Evolutionary conservation across 2,113 vertebrate genomes (phyloP), one percentile per base, ranked within the genome.

Genomic region (Puma concolor): DNA sequence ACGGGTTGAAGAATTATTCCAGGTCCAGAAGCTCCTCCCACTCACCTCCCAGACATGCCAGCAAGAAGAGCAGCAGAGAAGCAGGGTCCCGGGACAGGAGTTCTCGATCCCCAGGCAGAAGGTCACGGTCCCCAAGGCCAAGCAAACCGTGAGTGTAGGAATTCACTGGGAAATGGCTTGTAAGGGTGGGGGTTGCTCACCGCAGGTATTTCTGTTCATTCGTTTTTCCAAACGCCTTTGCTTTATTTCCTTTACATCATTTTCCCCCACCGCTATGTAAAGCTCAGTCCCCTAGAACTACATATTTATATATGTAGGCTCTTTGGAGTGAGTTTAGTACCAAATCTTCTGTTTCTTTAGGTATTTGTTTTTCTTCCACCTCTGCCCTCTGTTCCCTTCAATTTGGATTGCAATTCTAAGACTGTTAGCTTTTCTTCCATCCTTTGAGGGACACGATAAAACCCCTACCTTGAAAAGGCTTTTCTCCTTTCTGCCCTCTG

Each of bases 141-240:
- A 91, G 95, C 52, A 98, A 92, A 98, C 96, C 9, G 99, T 99
- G 98, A 99, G 98, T 98, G 25, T 64, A 64, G 33, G 41, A 19
- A 19, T 29, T 29, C 27, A 7, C 38, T 82, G 52, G 80, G 83
- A 82, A 64, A 64, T 91, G 57, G 67, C 29, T 52, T 38, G 13
- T 71, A 74, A 44, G 5, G 31, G 11, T 21, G 10, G 48, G 25
- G 44, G 50, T 27, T 95, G 80, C 36, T 72, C n/a, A 85, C 41
- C 90, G 33, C 71, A 54, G 83, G 44, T 48, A 5, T 38, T 89
- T 31, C 66, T 36, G 1, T 77, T 94, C 33, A 48, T 69, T 14
- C 15, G 5, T 31, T 85, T 50, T 90, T 63, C 29, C 6, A 64
- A 14, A 44, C 9, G 27, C 85, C 72, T 79, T 74, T 74, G 76